These are phyloP conservation scores for Mystacornis crossleyi DNA, from an alignment of 2,113 vertebrate genomes.

Conservation along the genomic window DNA sequence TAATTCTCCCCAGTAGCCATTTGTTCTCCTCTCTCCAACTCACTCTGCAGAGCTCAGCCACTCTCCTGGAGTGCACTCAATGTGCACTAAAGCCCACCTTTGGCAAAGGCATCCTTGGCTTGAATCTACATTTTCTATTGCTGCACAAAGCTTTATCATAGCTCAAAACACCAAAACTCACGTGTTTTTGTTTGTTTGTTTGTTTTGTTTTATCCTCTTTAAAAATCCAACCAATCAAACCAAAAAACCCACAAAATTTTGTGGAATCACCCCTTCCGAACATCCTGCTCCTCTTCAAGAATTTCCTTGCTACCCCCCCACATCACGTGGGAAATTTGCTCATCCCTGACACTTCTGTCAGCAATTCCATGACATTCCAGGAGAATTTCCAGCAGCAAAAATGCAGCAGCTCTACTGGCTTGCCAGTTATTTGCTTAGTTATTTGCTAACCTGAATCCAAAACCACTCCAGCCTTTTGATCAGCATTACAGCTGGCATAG, in stretches of 20 bases:
- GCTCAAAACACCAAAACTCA: background rate
- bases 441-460: background rate
- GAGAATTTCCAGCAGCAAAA: background rate
- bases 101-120: background rate
- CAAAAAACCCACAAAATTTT: background rate
- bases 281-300: background rate
- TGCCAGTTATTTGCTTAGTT: background rate
- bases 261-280: background rate
- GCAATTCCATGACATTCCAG: accelerated
- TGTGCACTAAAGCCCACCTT: accelerated
- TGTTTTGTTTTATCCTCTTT: background rate
- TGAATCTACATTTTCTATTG: background rate
- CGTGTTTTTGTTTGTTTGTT: accelerated
- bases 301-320: accelerated
- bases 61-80: background rate
- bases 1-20: background rate
- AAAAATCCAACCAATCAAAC: background rate
- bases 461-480: background rate
- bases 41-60: background rate
- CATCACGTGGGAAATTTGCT: background rate
- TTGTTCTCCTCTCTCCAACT: background rate
- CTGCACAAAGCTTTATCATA: background rate
- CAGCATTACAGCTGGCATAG: background rate
- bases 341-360: background rate
- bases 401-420: accelerated